Conservation (phyloP, 1,140 invertebrate species). For the Drosophila tropicalis region DNA sequence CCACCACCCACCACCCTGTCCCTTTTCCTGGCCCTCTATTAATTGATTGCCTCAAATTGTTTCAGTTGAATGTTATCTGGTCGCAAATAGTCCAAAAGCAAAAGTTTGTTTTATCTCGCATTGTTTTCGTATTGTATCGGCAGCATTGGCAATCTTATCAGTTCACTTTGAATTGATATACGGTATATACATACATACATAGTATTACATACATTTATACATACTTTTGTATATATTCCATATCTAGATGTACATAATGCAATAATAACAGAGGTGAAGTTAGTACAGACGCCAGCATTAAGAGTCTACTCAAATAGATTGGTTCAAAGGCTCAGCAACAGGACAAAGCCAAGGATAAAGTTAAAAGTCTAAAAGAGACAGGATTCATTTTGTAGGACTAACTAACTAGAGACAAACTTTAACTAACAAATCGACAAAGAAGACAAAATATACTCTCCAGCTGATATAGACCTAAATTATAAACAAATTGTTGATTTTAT, state of each 20-base stretch:
- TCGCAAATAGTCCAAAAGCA: constrained; percentile 13
- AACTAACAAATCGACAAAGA: too few species aligned
- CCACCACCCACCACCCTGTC: constrained; percentile 16
- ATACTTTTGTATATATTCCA: neutral
- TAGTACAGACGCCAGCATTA: neutral
- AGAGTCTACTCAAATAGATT: neutral
- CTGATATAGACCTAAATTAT: neutral
- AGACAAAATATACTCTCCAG: too few species aligned
- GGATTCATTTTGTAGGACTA: too few species aligned
- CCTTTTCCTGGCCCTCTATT: constrained; percentile 35
- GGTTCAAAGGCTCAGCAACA: constrained; percentile 35
- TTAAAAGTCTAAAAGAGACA: too few species aligned
- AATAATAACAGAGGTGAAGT: neutral
- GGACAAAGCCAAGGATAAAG: constrained; percentile 16
- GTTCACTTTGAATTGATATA: constrained; percentile 24
- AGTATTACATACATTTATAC: neutral
- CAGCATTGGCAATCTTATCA: constrained; percentile 51
- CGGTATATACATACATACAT: neutral
- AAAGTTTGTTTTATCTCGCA: constrained; percentile 61
- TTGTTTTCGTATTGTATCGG: constrained; percentile 43
- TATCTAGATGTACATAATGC: neutral
- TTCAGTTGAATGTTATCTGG: constrained; percentile 43
- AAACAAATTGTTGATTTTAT: too few species aligned
- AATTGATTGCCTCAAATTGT: constrained; percentile 76
- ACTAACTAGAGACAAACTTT: too few species aligned